A percentile compares a stretch with the other conserved stretches of the same genome.
Evolutionary conservation across 2,888 invertebrate species (phyloP).

Genomic region (Phragmatobia fuliginosa): DNA sequence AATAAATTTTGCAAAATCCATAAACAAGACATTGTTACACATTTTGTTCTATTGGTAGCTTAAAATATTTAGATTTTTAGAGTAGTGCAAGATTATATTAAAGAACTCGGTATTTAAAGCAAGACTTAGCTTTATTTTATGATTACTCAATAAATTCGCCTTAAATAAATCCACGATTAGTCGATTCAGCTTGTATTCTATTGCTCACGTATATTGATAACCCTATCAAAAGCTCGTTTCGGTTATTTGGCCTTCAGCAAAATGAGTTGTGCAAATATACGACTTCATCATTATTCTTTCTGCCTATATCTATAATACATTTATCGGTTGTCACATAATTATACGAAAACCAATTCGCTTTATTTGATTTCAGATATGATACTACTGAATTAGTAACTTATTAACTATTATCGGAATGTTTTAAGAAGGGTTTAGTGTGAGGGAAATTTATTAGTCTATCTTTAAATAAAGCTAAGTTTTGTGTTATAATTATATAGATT

Average conservation of each 20-base stretch:
- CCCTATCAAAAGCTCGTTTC: constrained; percentile 12
- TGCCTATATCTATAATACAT: constrained; percentile 2
- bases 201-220: neutral
- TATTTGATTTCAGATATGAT: constrained; percentile 3
- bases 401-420: neutral
- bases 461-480: neutral
- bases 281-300: constrained; percentile 26
- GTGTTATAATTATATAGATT: neutral
- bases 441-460: neutral
- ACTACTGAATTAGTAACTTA: neutral
- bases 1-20: no score
- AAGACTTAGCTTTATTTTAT: no score
- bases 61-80: no score
- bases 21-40: no score
- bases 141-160: no score
- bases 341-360: neutral
- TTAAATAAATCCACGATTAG: no score
- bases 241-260: constrained; percentile 14
- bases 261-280: constrained; percentile 29
- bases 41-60: no score
- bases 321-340: constrained; percentile 9
- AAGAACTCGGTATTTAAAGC: no score
- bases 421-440: neutral
- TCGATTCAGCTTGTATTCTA: neutral
- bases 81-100: no score